Evolutionary conservation across 2,113 vertebrate genomes (phyloP).

Genomic region (Petaurus breviceps): DNA sequence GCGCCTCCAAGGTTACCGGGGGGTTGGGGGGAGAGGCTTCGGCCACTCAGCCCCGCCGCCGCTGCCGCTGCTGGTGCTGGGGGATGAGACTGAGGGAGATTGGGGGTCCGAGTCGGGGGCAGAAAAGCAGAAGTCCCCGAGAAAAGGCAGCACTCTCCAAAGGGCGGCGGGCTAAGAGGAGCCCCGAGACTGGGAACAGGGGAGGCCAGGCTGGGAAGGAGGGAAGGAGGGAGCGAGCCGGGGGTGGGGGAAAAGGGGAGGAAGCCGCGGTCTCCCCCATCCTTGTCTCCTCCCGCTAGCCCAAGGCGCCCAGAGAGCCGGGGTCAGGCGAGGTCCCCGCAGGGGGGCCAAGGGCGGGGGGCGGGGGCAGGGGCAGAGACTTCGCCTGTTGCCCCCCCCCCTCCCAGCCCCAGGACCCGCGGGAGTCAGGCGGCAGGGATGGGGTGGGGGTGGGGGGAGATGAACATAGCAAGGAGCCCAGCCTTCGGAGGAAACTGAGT

Average conservation of each 20-base stretch:
- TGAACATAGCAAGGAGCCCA: slow-evolving; percentile 43
- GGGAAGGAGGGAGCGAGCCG: neutral
- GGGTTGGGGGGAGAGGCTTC: slow-evolving; percentile 48
- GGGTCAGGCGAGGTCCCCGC: slow-evolving; percentile 71
- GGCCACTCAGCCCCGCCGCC: slow-evolving; percentile 47
- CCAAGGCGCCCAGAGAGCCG: slow-evolving; percentile 23
- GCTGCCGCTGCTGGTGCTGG: slow-evolving; percentile 19
- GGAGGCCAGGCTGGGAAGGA: neutral
- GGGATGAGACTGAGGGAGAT: neutral
- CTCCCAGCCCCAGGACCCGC: slow-evolving; percentile 24
- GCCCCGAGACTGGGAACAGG: accelerated
- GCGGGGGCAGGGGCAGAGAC: slow-evolving; percentile 47
- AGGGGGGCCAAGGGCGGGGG: neutral
- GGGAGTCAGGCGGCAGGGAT: slow-evolving; percentile 17
- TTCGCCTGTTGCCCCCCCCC: slow-evolving; percentile 24
- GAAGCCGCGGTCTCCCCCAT: neutral
- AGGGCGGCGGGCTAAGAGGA: neutral
- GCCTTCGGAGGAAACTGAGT: slow-evolving; percentile 76
- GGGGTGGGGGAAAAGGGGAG: neutral
- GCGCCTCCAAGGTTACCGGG: slow-evolving; percentile 74
- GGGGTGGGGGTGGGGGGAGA: slow-evolving; percentile 55
- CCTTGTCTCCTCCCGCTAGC: slow-evolving; percentile 9
- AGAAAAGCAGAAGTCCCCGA: neutral
- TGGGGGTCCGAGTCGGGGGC: slow-evolving; percentile 37
- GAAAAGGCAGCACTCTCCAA: neutral